Percentiles rank a stretch among this genome's conserved stretches.
Evolutionary conservation across 2,888 invertebrate species (phyloP).

Genomic region (Steinernema hermaphroditum): DNA sequence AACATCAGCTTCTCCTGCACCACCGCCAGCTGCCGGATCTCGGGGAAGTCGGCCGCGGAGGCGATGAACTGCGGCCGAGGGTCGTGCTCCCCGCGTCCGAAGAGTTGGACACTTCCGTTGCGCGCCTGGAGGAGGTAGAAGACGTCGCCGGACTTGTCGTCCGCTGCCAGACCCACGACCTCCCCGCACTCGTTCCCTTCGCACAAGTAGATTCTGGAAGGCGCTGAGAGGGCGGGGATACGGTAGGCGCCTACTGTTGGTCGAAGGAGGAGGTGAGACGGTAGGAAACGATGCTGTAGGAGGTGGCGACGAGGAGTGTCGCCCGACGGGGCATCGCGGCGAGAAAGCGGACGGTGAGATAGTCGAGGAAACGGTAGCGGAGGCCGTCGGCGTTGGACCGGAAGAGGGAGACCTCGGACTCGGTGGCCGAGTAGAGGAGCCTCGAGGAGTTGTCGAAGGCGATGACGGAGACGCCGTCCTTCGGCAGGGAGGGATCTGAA

Average conservation of each 20-base stretch:
- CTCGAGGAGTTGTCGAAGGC: conserved; percentile 46
- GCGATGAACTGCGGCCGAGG: conserved; percentile 31
- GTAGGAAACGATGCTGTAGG: conserved; percentile 58
- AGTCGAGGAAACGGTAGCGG: conserved; percentile 44
- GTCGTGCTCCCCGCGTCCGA: conserved; percentile 34
- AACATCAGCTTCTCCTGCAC: conserved; percentile 55
- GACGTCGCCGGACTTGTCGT: conserved; percentile 48
- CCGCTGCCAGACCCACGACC: conserved; percentile 57
- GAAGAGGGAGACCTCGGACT: conserved; percentile 39
- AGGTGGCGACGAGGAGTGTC: conserved; percentile 52
- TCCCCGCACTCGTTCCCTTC: conserved; percentile 55
- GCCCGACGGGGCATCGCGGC: conserved; percentile 45
- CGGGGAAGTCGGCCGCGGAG: conserved; percentile 34
- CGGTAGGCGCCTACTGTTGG: conserved; percentile 50
- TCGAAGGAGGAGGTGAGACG: conserved; percentile 61
- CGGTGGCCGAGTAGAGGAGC: conserved; percentile 42
- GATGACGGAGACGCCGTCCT: conserved; percentile 36
- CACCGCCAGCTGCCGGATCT: conserved; percentile 51
- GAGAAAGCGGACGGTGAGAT: conserved; percentile 39
- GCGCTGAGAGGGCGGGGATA: too few relatives aligned
- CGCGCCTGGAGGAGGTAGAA: conserved; percentile 39
- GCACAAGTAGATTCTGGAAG: conserved; percentile 51
- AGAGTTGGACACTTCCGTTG: conserved; percentile 39
- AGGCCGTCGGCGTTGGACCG: conserved; percentile 33
- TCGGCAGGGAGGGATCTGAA: conserved; percentile 35